A percentile compares a stretch with the other conserved stretches of the same genome.
Conservation (phyloP, 2,113 vertebrate species). For the Ailuropoda melanoleuca region DNA sequence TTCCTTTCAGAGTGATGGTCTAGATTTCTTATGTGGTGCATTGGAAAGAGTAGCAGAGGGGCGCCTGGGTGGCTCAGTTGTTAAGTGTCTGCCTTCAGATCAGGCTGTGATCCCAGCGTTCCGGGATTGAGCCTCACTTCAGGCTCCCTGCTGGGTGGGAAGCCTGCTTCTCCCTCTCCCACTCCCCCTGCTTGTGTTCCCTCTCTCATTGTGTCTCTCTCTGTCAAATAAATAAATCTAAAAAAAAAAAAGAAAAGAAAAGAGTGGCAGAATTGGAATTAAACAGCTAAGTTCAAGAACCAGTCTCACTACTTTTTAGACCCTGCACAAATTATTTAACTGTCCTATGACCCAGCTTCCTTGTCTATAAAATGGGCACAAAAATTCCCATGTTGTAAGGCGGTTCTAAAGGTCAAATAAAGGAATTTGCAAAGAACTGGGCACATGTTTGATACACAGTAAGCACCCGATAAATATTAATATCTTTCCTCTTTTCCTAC, state of each 20-base stretch:
- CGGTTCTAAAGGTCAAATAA: conserved; percentile 9
- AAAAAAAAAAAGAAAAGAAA: neutral
- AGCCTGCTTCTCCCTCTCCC: too few species aligned
- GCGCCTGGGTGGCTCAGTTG: too few species aligned
- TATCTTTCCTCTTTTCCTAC: neutral
- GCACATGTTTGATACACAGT: neutral
- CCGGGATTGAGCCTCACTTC: too few species aligned
- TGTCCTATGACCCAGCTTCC: neutral
- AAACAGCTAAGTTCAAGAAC: neutral
- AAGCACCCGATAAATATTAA: neutral
- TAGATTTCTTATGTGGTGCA: neutral
- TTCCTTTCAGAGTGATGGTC: neutral
- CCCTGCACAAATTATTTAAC: neutral
- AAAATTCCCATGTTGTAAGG: neutral
- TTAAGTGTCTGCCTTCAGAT: too few species aligned
- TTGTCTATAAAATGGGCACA: neutral
- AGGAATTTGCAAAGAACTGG: neutral
- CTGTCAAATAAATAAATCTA: too few species aligned
- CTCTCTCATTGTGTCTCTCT: too few species aligned
- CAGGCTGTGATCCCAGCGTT: too few species aligned
- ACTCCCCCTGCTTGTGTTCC: too few species aligned
- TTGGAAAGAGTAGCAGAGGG: neutral
- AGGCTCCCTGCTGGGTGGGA: too few species aligned
- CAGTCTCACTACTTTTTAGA: neutral
- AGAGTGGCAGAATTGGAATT: neutral